These are phyloP conservation scores for Odobenus rosmarus DNA, from an alignment of 2,113 vertebrate genomes.

Conservation along the genomic window DNA sequence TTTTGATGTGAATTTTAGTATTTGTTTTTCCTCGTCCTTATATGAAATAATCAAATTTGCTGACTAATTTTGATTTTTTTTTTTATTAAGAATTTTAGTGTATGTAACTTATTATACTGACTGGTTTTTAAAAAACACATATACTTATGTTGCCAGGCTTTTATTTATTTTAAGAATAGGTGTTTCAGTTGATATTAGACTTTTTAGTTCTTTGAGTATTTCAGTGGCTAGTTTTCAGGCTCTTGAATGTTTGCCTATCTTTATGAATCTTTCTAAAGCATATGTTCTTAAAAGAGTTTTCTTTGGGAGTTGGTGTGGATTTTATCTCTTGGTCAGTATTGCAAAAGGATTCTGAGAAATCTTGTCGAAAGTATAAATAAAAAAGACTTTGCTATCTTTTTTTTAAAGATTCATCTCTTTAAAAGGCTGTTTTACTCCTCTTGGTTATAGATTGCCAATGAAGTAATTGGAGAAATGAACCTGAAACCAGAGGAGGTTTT, in stretches of 20 bases:
- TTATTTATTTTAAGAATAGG: neutral
- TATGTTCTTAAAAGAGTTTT: neutral
- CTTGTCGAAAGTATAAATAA: neutral
- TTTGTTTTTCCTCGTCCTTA: neutral
- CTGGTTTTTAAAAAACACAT: neutral
- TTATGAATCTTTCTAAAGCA: constrained; percentile 16
- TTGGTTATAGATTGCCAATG: constrained; percentile 93
- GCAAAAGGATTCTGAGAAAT: constrained; percentile 32
- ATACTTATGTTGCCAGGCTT: neutral
- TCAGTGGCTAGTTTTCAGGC: neutral
- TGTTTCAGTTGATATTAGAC: neutral
- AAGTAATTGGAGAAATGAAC: constrained; percentile 99
- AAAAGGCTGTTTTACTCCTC: neutral
- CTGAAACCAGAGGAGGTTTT: constrained; percentile 98
- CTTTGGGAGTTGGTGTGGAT: neutral
- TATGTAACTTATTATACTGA: neutral
- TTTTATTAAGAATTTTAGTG: neutral
- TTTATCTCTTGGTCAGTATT: neutral
- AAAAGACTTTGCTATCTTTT: neutral
- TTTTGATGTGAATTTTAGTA: neutral
- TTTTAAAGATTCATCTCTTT: neutral
- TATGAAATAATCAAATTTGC: neutral
- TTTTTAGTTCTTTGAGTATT: neutral
- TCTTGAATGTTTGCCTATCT: neutral
- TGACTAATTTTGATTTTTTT: neutral